These are phyloP conservation scores for Creontiades dilutus DNA, from an alignment of 2,888 invertebrate species.

Conservation along the genomic window DNA sequence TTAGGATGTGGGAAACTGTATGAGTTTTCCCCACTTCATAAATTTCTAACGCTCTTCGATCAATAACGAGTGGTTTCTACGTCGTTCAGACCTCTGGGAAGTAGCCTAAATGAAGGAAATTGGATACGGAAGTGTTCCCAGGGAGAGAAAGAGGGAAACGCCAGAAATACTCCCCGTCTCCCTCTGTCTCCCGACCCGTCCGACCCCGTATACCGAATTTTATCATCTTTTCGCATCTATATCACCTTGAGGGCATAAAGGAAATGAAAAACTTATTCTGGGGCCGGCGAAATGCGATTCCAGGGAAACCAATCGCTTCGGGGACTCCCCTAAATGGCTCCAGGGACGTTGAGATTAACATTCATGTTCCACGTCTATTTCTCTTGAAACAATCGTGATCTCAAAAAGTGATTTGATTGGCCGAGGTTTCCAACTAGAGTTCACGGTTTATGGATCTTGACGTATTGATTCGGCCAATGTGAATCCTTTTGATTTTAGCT, in stretches of 20 bases:
- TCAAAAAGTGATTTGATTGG: too few relatives aligned
- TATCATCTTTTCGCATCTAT: neutral
- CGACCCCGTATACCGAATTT: neutral
- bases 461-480: too few relatives aligned
- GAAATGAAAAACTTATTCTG: conserved; percentile 20
- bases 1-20: too few relatives aligned
- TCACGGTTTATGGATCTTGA: too few relatives aligned
- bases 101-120: neutral
- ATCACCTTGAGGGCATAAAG: neutral
- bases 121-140: neutral
- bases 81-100: neutral
- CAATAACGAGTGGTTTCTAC: neutral
- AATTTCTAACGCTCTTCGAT: too few relatives aligned
- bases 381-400: too few relatives aligned
- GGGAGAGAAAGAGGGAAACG: neutral
- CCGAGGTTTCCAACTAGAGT: too few relatives aligned
- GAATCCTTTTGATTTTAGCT: too few relatives aligned
- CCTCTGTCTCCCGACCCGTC: neutral
- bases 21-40: too few relatives aligned
- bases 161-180: neutral
- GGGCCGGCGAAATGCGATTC: neutral
- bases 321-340: too few relatives aligned
- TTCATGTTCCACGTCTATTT: too few relatives aligned
- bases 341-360: too few relatives aligned
- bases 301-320: neutral